Evolutionary conservation across 2,113 vertebrate genomes (phyloP), one percentile per base, ranked within the genome.

Genomic region (Geococcyx californianus): DNA sequence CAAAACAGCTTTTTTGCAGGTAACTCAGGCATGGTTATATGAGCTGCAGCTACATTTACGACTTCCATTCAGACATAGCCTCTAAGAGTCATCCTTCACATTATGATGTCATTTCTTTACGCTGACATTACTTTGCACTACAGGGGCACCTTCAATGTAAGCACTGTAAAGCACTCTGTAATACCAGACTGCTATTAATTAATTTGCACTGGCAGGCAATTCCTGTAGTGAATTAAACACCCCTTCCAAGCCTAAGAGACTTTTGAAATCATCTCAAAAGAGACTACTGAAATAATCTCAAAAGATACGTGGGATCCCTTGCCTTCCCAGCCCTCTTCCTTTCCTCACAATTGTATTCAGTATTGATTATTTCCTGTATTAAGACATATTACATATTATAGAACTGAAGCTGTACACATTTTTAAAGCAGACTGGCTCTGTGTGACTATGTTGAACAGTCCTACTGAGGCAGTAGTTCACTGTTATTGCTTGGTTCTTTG

Each of bases 381-480:
- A 70, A 83, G 56, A 88, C 4, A 78, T 52, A 84, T 42, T 21
- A 36, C 54, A 77, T 78, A 68, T 82, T 82, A 59, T 13, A 73
- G 56, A 86, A 58, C 15, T 36, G 34, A 80, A 92, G 68, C 25
- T 68, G 26, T 21, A 64, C 14, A 55, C 16, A 21, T 80, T 86
- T 93, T 90, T 90, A 86, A 82, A 96, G 75, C 76, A 94, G 49
- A 18, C 21, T 88, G 59, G 2, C 38, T 95, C 75, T 92, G 42
- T 82, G 40, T 88, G 45, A 47, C 24, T 77, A 26, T 80, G 38
- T 85, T 72, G 76, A 86, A 42, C 15, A 80, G 55, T 72, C 64
- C 49, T 75, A 33, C 8, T 3, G 31, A 86, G 68, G 52, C 63
- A 72, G 16, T 68, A 45, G 79, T 40, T 81, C 51, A 83, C 23